Percentiles rank a stretch among this genome's conserved stretches.
Evolutionary conservation across 2,113 vertebrate genomes (phyloP).

Genomic region (Callionymus lyra): DNA sequence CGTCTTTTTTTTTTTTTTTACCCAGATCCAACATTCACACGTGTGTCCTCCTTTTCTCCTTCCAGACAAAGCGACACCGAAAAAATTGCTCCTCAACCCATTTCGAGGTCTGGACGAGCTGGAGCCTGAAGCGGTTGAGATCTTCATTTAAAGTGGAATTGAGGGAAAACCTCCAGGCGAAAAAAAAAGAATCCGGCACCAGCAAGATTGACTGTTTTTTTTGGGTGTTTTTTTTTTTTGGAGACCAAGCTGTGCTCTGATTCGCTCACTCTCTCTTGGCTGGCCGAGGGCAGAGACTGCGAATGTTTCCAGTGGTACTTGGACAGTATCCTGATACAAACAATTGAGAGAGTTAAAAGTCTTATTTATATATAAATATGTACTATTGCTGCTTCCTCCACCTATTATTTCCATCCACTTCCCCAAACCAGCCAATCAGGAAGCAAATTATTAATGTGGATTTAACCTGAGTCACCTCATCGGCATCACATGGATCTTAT

Average conservation of each 20-base stretch:
- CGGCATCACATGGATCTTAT: conserved; percentile 20
- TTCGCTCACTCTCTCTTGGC: conserved; percentile 31
- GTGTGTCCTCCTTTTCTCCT: background rate
- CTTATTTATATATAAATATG: conserved; percentile 51
- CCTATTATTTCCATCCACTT: conserved; percentile 4
- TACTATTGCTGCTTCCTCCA: conserved; percentile 47
- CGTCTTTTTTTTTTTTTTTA: too few relatives aligned
- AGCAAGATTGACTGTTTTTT: conserved; percentile 13
- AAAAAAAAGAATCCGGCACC: conserved; percentile 28
- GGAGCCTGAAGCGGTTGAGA: conserved; percentile 63
- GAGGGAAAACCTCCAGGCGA: conserved; percentile 1
- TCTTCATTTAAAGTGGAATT: conserved; percentile 59
- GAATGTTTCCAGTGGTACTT: conserved; percentile 50
- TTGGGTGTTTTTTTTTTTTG: conserved; percentile 35
- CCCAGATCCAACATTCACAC: too few relatives aligned
- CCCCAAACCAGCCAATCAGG: conserved; percentile 28
- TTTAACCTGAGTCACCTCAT: conserved; percentile 32
- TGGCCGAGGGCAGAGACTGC: conserved; percentile 43
- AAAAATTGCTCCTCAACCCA: conserved; percentile 43
- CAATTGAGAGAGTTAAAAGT: conserved; percentile 43
- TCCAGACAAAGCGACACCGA: conserved; percentile 43
- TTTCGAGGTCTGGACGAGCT: conserved; percentile 60
- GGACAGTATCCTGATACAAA: conserved; percentile 49
- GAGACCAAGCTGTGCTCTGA: conserved; percentile 53
- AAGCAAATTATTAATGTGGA: conserved; percentile 40